Evolutionary conservation across 1,140 invertebrate genomes (phyloP).

Genomic region (Reticulitermes speratus): DNA sequence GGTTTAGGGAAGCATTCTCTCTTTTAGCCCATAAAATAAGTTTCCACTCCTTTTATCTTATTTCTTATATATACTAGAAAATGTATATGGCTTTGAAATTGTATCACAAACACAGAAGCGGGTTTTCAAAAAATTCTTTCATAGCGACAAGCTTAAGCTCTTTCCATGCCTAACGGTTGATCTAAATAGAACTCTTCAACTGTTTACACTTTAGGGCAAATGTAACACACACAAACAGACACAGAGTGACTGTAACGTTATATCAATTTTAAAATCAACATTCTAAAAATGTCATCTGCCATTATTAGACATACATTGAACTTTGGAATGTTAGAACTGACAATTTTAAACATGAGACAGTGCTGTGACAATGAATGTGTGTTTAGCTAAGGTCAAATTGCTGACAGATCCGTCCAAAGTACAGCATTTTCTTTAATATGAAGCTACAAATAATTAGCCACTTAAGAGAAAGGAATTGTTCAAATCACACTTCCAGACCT

Average conservation of each 20-base stretch:
- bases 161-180: neutral
- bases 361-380: neutral
- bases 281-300: neutral
- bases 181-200: neutral
- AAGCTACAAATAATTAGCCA: neutral
- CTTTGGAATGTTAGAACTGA: neutral
- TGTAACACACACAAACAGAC: neutral
- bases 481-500: neutral
- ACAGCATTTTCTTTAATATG: neutral
- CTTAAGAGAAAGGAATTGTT: neutral
- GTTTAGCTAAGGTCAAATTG: neutral
- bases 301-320: neutral
- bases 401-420: neutral
- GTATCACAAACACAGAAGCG: no score
- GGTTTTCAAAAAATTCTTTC: neutral
- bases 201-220: conserved; percentile 5
- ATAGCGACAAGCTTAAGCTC: neutral
- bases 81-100: no score
- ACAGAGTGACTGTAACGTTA: neutral
- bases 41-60: no score
- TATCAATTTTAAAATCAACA: conserved; percentile 3
- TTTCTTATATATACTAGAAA: no score
- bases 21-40: no score
- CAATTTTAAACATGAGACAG: no score
- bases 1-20: no score